Percentiles rank a stretch among this genome's conserved stretches.
phyloP scores from a whole-genome alignment of 2,888 invertebrate genomes.

The Pseudococcus longispinus region DNA sequence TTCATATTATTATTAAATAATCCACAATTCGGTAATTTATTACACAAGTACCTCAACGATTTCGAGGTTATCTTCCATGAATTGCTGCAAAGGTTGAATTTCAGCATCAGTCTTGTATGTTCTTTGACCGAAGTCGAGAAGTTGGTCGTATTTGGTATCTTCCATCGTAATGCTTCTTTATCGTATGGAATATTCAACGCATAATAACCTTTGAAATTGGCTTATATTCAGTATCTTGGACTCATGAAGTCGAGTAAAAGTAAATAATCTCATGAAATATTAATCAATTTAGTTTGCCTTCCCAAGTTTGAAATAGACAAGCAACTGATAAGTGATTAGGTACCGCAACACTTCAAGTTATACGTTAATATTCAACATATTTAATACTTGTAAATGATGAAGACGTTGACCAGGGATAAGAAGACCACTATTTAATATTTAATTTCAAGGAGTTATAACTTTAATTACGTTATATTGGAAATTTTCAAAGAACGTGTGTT shows the following conservation, averaged over 20 bases:
- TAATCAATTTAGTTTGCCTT: too few species aligned
- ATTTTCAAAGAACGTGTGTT: neutral
- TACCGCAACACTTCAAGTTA: too few species aligned
- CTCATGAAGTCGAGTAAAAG: too few species aligned
- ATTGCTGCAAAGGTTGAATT: constrained; percentile 21
- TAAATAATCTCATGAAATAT: too few species aligned
- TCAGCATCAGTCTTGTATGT: constrained; percentile 40
- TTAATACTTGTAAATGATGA: too few species aligned
- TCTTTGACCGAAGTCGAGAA: constrained; percentile 18
- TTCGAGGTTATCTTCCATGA: constrained; percentile 48
- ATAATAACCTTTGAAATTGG: neutral
- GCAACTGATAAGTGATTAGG: too few species aligned
- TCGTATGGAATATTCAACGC: neutral
- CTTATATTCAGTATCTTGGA: too few species aligned
- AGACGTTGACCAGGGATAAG: too few species aligned
- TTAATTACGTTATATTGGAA: neutral
- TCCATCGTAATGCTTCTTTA: constrained; percentile 11
- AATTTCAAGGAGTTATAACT: too few species aligned
- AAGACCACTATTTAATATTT: too few species aligned
- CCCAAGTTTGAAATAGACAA: too few species aligned
- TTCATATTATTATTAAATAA: neutral
- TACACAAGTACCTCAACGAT: constrained; percentile 22
- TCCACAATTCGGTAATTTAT: neutral
- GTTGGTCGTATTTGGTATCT: constrained; percentile 18
- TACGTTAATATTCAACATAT: too few species aligned